These are phyloP conservation scores for Carlito syrichta DNA, from an alignment of 2,113 vertebrate genomes.

Conservation along the genomic window DNA sequence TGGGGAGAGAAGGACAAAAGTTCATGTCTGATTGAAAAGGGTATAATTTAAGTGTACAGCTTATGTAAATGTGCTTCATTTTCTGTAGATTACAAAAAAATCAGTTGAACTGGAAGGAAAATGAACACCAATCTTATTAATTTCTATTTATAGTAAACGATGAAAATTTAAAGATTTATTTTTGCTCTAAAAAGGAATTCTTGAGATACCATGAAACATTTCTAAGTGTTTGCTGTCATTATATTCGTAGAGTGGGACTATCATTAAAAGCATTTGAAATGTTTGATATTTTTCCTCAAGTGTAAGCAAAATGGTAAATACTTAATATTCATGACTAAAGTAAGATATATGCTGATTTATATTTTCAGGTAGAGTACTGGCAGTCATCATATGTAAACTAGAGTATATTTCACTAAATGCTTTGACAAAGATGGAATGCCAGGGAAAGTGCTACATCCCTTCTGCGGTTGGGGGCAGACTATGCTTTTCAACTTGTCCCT, in stretches of 20 bases:
- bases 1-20: too few species aligned
- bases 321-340: background rate
- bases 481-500: conserved; percentile 45
- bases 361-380: conserved; percentile 17
- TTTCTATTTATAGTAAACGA: background rate
- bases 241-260: background rate
- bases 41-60: conserved; percentile 8
- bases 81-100: conserved; percentile 54
- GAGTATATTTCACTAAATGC: background rate
- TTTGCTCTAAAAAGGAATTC: conserved; percentile 31
- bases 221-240: background rate
- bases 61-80: conserved; percentile 55
- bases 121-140: background rate
- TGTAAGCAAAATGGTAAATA: background rate
- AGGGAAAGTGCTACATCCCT: background rate
- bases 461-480: conserved; percentile 30
- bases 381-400: background rate
- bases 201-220: background rate
- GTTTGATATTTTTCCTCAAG: conserved; percentile 14
- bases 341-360: background rate
- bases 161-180: background rate
- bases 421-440: conserved; percentile 18
- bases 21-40: conserved; percentile 25
- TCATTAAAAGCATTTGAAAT: background rate
- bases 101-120: conserved; percentile 43